These are phyloP conservation scores for Antheraea yamamai DNA, from an alignment of 2,888 invertebrate species.

Conservation along the genomic window DNA sequence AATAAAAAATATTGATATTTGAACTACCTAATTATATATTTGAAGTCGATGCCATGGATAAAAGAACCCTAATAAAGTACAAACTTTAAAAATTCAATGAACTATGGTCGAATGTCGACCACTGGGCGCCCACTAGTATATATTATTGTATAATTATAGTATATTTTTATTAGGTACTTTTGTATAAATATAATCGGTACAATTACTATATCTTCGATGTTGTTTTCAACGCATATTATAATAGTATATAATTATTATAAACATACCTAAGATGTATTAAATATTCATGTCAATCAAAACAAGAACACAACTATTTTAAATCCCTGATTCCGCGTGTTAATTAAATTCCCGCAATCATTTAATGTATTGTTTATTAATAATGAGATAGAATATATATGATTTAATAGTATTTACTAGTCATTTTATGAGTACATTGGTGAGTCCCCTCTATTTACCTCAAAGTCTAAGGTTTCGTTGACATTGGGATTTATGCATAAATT, in stretches of 20 bases:
- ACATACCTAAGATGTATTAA: not conserved
- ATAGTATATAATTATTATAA: not conserved
- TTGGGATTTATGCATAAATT: not conserved
- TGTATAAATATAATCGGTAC: not conserved
- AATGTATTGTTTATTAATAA: constrained; percentile 4
- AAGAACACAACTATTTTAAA: not conserved
- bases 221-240: not conserved
- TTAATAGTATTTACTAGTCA: not conserved
- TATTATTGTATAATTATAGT: too few species aligned
- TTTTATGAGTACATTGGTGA: constrained; percentile 8
- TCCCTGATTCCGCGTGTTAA: not conserved
- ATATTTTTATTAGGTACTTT: too few species aligned
- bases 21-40: too few species aligned
- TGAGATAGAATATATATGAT: not conserved
- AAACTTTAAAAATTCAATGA: too few species aligned
- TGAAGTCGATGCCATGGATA: too few species aligned
- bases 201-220: not conserved
- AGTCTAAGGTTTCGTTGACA: not conserved
- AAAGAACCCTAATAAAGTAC: too few species aligned
- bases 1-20: too few species aligned
- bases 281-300: not conserved
- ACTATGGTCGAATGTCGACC: too few species aligned
- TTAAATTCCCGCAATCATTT: not conserved
- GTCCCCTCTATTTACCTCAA: constrained; percentile 2
- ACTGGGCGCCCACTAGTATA: too few species aligned